Conservation (phyloP, 2,888 invertebrate species). For the Rapana venosa region DNA sequence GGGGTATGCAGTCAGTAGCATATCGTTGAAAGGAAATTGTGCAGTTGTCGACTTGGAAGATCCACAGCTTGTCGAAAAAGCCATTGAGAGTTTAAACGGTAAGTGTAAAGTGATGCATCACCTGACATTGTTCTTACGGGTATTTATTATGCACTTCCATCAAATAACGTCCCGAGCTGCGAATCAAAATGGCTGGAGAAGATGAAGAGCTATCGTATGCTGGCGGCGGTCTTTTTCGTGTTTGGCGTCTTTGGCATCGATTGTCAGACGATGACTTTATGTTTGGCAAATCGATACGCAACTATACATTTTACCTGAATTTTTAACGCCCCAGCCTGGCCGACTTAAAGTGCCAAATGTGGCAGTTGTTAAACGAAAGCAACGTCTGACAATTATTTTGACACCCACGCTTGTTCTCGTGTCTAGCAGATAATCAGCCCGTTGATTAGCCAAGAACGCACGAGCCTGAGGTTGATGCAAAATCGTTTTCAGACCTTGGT, state of each 20-base stretch:
- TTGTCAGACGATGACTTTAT: background rate
- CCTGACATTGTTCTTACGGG: background rate
- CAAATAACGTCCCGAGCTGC: conserved; percentile 14
- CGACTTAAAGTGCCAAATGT: background rate
- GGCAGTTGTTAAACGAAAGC: background rate
- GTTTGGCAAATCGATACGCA: background rate
- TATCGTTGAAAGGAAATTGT: conserved; percentile 90
- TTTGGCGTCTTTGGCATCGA: background rate
- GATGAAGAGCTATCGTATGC: background rate
- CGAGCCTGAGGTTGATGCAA: conserved; percentile 7
- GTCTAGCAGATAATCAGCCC: background rate
- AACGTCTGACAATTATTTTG: background rate
- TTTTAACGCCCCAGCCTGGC: background rate
- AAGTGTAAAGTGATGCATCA: conserved; percentile 73
- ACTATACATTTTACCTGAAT: background rate
- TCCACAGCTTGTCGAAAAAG: conserved; percentile 88
- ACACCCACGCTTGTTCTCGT: conserved; percentile 19
- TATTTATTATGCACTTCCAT: background rate
- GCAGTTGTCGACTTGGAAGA: conserved; percentile 93
- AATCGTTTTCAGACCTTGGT: background rate
- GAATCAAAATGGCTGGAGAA: conserved; percentile 32
- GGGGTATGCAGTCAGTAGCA: conserved; percentile 85
- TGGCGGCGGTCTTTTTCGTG: background rate
- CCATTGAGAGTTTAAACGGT: conserved; percentile 91
- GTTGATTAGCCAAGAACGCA: background rate